These are phyloP conservation scores for Lepus americanus DNA, from an alignment of 2,113 vertebrate genomes.

Conservation along the genomic window DNA sequence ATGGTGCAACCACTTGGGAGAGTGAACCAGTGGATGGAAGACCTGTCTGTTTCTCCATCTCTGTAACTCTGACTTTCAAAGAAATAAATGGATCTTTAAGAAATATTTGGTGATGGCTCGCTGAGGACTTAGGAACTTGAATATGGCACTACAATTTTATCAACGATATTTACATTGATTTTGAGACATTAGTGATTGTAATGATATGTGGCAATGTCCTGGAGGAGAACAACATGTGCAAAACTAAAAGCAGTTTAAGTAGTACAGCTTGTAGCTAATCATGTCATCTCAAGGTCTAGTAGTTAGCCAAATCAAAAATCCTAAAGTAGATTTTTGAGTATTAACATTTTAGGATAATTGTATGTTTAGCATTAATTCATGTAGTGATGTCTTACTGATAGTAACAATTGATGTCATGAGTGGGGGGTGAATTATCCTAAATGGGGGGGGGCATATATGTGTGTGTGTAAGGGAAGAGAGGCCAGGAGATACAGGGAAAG, in stretches of 20 bases:
- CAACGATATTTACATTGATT: not conserved
- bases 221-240: not conserved
- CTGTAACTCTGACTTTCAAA: too few relatives aligned
- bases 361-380: not conserved
- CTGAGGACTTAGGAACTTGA: not conserved
- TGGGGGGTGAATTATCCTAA: not conserved
- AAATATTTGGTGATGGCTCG: not conserved
- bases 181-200: constrained; percentile 12
- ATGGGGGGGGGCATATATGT: not conserved
- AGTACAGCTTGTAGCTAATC: not conserved
- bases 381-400: not conserved
- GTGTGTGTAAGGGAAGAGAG: not conserved
- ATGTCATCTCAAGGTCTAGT: not conserved
- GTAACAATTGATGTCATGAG: not conserved
- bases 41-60: too few relatives aligned
- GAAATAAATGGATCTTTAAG: too few relatives aligned
- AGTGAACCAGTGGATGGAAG: too few relatives aligned
- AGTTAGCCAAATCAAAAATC: constrained; percentile 36
- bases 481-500: not conserved
- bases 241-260: not conserved
- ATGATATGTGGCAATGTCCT: not conserved
- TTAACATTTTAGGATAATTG: not conserved
- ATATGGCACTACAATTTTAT: not conserved
- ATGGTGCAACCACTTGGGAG: too few relatives aligned
- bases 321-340: constrained; percentile 4